Percentiles rank a stretch among this genome's conserved stretches.
Conservation (phyloP, 2,888 invertebrate species). For the Baccha elongata region DNA sequence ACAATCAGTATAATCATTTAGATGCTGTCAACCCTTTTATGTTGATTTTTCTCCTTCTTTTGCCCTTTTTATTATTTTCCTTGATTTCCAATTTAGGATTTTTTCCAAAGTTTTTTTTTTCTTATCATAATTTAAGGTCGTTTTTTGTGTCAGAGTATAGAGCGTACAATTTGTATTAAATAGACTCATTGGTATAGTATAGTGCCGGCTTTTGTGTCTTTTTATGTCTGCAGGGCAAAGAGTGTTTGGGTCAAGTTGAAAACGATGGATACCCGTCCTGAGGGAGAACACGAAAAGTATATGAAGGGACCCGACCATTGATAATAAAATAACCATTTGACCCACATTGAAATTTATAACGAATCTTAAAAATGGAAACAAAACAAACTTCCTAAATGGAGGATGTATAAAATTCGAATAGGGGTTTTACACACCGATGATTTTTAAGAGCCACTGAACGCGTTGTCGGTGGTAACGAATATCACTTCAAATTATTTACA, state of each 20-base stretch:
- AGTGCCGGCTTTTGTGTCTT: slow-evolving; percentile 19
- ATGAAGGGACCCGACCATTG: slow-evolving; percentile 14
- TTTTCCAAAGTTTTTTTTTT: slow-evolving; percentile 1
- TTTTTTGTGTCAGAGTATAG: slow-evolving; percentile 12
- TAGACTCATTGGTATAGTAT: slow-evolving; percentile 25
- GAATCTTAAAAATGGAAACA: not conserved
- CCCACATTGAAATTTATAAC: slow-evolving; percentile 42
- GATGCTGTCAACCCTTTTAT: slow-evolving; percentile 32
- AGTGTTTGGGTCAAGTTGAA: slow-evolving; percentile 31
- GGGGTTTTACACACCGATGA: slow-evolving; percentile 27
- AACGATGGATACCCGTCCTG: not conserved
- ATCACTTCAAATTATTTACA: slow-evolving; percentile 9
- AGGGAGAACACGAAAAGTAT: not conserved
- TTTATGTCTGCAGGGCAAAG: too few relatives aligned
- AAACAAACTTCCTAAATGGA: slow-evolving; percentile 8
- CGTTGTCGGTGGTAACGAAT: slow-evolving; percentile 41
- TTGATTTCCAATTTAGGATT: slow-evolving; percentile 13
- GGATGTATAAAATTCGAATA: slow-evolving; percentile 22
- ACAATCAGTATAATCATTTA: slow-evolving; percentile 44
- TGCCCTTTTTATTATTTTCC: slow-evolving; percentile 20
- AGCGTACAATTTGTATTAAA: slow-evolving; percentile 46
- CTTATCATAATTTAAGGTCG: slow-evolving; percentile 3
- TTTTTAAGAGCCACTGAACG: slow-evolving; percentile 45
- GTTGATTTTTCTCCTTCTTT: not conserved
- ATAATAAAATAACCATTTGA: slow-evolving; percentile 41